A percentile compares a stretch with the other conserved stretches of the same genome.
These are phyloP conservation scores for Notothenia rossii DNA, from an alignment of 2,113 vertebrate species.

Conservation along the genomic window DNA sequence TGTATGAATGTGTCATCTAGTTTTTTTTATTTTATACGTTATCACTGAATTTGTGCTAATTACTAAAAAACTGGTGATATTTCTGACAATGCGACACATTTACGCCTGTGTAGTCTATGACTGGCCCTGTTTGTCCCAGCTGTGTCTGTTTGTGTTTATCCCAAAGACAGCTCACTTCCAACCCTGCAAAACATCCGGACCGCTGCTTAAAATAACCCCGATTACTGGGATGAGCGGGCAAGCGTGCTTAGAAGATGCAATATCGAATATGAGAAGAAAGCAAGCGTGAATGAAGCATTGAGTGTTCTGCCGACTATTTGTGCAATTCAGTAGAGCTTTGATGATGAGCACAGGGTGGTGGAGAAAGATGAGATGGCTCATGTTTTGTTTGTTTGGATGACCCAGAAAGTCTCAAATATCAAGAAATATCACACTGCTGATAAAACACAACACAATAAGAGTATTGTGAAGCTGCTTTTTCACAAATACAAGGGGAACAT, in stretches of 20 bases:
- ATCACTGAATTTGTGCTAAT: not conserved
- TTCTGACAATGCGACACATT: conserved; percentile 23
- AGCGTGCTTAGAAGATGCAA: conserved; percentile 32
- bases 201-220: conserved; percentile 47
- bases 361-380: conserved; percentile 7
- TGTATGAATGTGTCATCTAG: not conserved
- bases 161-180: conserved; percentile 8
- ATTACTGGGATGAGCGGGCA: conserved; percentile 30
- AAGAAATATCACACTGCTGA: conserved; percentile 12
- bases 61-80: not conserved
- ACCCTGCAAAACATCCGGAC: conserved; percentile 34
- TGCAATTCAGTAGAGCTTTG: conserved; percentile 37
- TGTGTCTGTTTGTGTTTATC: conserved; percentile 55
- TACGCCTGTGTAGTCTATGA: conserved; percentile 21
- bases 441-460: conserved; percentile 4
- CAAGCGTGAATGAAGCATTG: conserved; percentile 30
- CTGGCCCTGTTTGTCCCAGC: conserved; percentile 35
- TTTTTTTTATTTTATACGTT: conserved; percentile 15
- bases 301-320: conserved; percentile 38
- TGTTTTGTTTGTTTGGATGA: conserved; percentile 24
- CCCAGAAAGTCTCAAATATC: conserved; percentile 32
- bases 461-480: not conserved
- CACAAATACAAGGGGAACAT: not conserved
- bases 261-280: conserved; percentile 39
- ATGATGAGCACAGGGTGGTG: conserved; percentile 11